phyloP scores from a whole-genome alignment of 2,888 invertebrate species.

The Clepsis dumicolana region DNA sequence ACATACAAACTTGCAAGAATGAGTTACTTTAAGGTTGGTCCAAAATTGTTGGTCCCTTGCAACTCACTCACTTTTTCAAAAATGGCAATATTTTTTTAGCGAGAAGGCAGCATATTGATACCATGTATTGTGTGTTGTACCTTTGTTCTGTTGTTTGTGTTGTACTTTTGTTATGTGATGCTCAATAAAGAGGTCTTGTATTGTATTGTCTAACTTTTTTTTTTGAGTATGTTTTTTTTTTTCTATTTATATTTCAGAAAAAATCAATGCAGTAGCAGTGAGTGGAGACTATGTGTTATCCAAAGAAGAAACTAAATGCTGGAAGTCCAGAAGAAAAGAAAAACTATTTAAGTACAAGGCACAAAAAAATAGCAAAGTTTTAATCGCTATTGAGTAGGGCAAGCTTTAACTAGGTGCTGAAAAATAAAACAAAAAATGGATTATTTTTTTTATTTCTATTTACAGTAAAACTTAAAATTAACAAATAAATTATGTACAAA shows the following conservation, averaged over 20 bases:
- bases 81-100: too few relatives aligned
- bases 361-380: conserved; percentile 66
- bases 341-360: conserved; percentile 80
- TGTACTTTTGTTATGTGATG: too few relatives aligned
- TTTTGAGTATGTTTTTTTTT: background rate
- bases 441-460: conserved; percentile 56
- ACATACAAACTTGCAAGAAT: too few relatives aligned
- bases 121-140: too few relatives aligned
- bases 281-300: conserved; percentile 78
- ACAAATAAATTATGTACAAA: conserved; percentile 72
- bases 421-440: too few relatives aligned
- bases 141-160: too few relatives aligned
- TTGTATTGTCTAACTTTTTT: too few relatives aligned
- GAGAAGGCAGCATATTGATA: too few relatives aligned
- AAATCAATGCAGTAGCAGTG: conserved; percentile 70
- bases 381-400: conserved; percentile 51
- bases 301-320: conserved; percentile 79
- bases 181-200: too few relatives aligned
- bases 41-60: too few relatives aligned
- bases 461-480: conserved; percentile 62
- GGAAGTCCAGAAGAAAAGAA: conserved; percentile 85
- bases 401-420: background rate
- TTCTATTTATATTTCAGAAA: conserved; percentile 61
- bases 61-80: too few relatives aligned
- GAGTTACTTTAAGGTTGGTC: too few relatives aligned